These are phyloP conservation scores for Anthopleura xanthogrammica DNA, from an alignment of 92 coral and sea anemone species.

Conservation along the genomic window DNA sequence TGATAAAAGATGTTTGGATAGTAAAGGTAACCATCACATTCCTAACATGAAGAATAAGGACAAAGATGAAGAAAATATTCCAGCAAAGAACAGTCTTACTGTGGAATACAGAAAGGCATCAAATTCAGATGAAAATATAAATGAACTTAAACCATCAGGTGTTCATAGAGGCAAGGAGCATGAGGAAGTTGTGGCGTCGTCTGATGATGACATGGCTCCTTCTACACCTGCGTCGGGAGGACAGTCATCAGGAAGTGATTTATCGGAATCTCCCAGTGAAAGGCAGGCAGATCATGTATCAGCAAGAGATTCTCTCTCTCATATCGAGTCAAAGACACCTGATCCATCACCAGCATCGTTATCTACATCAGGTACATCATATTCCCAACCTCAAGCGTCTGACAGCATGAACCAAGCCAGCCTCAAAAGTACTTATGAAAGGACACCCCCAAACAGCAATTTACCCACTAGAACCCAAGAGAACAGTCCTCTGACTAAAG, in stretches of 20 bases:
- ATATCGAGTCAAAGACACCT: not conserved
- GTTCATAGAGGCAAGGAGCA: not conserved
- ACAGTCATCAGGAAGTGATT: slow-evolving; percentile 24
- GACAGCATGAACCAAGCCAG: not conserved
- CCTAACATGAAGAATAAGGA: not conserved
- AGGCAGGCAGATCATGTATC: not conserved
- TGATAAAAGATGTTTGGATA: not conserved
- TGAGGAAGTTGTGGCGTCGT: slow-evolving; percentile 1
- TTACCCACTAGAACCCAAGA: not conserved
- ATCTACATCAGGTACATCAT: not conserved
- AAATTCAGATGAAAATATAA: not conserved
- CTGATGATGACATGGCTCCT: slow-evolving; percentile 25
- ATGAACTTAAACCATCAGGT: not conserved
- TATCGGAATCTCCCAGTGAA: slow-evolving; percentile 12
- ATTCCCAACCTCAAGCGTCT: not conserved
- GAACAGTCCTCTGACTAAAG: not conserved
- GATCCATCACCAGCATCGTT: not conserved
- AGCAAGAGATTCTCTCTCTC: not conserved
- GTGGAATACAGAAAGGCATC: not conserved
- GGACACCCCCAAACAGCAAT: not conserved
- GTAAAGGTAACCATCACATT: not conserved
- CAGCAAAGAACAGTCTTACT: not conserved
- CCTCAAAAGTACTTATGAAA: not conserved
- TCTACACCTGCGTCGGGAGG: slow-evolving; percentile 21
- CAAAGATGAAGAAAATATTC: not conserved